phyloP scores from a whole-genome alignment of 1,140 invertebrate species.

The Leptinotarsa undecemlineata region DNA sequence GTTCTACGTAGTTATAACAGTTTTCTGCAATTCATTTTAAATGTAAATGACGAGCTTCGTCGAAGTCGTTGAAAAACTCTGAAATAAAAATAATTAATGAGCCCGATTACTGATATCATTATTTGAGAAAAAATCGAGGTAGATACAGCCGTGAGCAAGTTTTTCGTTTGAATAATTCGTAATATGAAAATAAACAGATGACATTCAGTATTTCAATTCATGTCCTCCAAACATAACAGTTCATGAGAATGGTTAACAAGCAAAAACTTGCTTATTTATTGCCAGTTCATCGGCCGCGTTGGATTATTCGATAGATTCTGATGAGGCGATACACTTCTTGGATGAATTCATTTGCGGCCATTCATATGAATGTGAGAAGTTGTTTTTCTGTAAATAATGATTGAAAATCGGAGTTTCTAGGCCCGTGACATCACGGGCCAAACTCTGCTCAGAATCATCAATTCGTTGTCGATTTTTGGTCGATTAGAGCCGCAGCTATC shows the following conservation, averaged over 20 bases:
- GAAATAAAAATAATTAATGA: constrained; percentile 36
- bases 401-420: no score
- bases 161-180: constrained; percentile 1
- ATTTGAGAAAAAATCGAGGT: neutral
- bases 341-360: neutral
- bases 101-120: constrained; percentile 26
- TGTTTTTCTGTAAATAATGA: no score
- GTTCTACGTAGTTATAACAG: constrained; percentile 29
- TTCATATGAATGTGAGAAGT: no score
- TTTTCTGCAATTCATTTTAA: constrained; percentile 24
- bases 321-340: neutral
- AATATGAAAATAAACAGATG: constrained; percentile 32
- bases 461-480: no score
- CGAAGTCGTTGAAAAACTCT: constrained; percentile 16
- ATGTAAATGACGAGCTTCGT: constrained; percentile 31
- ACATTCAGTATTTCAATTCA: constrained; percentile 34
- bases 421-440: no score
- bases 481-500: no score
- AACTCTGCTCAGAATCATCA: no score
- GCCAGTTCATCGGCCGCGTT: neutral
- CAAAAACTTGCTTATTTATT: constrained; percentile 26
- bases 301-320: constrained; percentile 8
- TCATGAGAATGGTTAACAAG: constrained; percentile 25
- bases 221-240: constrained; percentile 33
- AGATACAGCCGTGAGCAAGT: neutral